Evolutionary conservation across 1,140 invertebrate genomes (phyloP), one percentile per base, ranked within the genome.

Genomic region (Brachionus calyciflorus): DNA sequence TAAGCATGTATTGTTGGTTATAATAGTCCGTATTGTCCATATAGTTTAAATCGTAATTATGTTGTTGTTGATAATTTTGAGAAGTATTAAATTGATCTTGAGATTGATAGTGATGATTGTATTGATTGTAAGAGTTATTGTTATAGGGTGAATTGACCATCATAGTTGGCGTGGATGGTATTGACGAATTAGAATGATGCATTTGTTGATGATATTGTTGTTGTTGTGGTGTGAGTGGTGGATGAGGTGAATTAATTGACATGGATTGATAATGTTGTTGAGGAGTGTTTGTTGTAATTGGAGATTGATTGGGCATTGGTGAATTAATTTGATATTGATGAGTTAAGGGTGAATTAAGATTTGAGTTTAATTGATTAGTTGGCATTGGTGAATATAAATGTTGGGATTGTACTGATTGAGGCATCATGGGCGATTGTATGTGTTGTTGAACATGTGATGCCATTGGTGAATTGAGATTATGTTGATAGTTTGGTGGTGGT

Each of bases 61-160:
- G 37, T 44, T 69, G 65, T 17, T 73, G 46, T 14, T 51, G 69
- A 37, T 33, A 60, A 30, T 10, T 28, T 17, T n/a, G 19, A 6
- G 55, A 40, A 1, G 26, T 21, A 33, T 21, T 19, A 19, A 60
- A 60, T 60, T 60, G 55, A 33, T 60, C 55, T 12, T 60, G 55
- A 2, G 55, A 0, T 17, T 73, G 69, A 37, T 55, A 73, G 12
- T 17, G 44, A 51, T 55, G 65, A 33, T 30, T 48, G 65, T 51
- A 48, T 48, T 51, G 65, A 6, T 14, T n/a, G 48, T 70, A 70
- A 9, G 65, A 49, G 65, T 51, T 73, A 33, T 53, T 73, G 69
- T 51, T n/a, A n/a, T n/a, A 55, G 0, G 69, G 69, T 33, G 69
- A 73, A 28, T 49, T 49, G 17, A 55, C 69, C 46, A 55, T 14